Evolutionary conservation across 2,113 vertebrate genomes (phyloP).

Genomic region (Psettodes erumei): DNA sequence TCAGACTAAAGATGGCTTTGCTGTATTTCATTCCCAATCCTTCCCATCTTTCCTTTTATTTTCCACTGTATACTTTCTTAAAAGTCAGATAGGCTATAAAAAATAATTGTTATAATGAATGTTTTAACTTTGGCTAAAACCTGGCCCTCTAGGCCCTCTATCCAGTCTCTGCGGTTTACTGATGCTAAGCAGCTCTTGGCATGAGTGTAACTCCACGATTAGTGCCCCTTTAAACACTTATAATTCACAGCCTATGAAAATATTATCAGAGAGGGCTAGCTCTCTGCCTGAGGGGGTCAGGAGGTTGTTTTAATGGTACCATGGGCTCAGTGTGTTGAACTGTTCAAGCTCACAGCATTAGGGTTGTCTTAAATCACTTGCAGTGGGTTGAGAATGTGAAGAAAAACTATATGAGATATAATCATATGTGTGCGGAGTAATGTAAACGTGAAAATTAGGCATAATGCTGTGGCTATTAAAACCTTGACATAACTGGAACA

Average conservation of each 20-base stretch:
- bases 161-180: conserved; percentile 69
- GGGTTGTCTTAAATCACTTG: conserved; percentile 72
- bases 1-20: conserved; percentile 46
- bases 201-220: conserved; percentile 66
- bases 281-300: conserved; percentile 76
- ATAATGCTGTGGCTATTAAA: conserved; percentile 63
- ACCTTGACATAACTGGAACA: conserved; percentile 63
- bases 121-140: conserved; percentile 70
- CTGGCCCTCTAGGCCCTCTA: conserved; percentile 44
- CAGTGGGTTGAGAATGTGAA: conserved; percentile 53
- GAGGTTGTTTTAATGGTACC: conserved; percentile 76
- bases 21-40: conserved; percentile 37
- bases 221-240: conserved; percentile 79
- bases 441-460: conserved; percentile 73
- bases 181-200: conserved; percentile 78
- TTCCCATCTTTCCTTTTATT: conserved; percentile 51
- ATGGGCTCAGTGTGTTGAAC: conserved; percentile 71
- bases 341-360: conserved; percentile 62
- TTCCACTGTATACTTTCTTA: conserved; percentile 63
- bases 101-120: conserved; percentile 74
- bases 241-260: conserved; percentile 82
- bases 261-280: conserved; percentile 79
- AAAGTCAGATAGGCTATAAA: conserved; percentile 67
- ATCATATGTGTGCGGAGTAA: conserved; percentile 59
- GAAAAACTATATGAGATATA: conserved; percentile 61